These are phyloP conservation scores for Cantharis nigra DNA, from an alignment of 2,888 invertebrate species.

Conservation along the genomic window DNA sequence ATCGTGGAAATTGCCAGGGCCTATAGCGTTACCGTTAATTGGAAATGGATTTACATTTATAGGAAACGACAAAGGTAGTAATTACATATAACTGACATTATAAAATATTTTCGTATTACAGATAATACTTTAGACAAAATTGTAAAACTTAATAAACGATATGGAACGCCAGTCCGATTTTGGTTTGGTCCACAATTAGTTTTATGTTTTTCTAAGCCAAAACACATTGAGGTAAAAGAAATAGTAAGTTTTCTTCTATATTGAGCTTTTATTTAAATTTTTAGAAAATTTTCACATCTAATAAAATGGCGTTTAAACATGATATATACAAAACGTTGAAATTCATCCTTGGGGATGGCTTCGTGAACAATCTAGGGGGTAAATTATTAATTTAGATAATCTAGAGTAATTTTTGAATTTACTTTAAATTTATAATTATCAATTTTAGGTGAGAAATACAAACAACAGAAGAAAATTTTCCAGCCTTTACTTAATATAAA, in stretches of 20 bases:
- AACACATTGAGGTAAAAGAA: slow-evolving; percentile 14
- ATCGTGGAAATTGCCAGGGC: slow-evolving; percentile 13
- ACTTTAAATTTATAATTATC: too few species aligned
- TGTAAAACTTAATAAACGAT: background rate
- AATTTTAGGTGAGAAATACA: slow-evolving; percentile 16
- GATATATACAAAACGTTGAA: slow-evolving; percentile 12
- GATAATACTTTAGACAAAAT: slow-evolving; percentile 7
- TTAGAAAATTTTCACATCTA: slow-evolving; percentile 20
- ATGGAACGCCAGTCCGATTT: slow-evolving; percentile 6
- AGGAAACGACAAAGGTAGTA: slow-evolving; percentile 21
- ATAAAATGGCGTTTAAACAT: slow-evolving; percentile 15
- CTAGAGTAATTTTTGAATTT: too few species aligned
- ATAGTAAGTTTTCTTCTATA: too few species aligned
- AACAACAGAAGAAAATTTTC: slow-evolving; percentile 14
- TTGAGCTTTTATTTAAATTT: background rate
- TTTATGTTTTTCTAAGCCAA: slow-evolving; percentile 5
- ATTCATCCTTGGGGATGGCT: slow-evolving; percentile 19
- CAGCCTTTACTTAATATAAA: slow-evolving; percentile 18
- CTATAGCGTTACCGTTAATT: slow-evolving; percentile 24
- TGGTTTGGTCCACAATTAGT: slow-evolving; percentile 17
- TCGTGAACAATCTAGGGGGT: slow-evolving; percentile 12
- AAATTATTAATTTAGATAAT: background rate
- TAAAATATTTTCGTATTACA: background rate
- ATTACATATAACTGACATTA: background rate
- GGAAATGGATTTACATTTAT: slow-evolving; percentile 25